A percentile compares a stretch with the other conserved stretches of the same genome.
Evolutionary conservation across 1,140 invertebrate genomes (phyloP).

Genomic region (Plodia interpunctella): DNA sequence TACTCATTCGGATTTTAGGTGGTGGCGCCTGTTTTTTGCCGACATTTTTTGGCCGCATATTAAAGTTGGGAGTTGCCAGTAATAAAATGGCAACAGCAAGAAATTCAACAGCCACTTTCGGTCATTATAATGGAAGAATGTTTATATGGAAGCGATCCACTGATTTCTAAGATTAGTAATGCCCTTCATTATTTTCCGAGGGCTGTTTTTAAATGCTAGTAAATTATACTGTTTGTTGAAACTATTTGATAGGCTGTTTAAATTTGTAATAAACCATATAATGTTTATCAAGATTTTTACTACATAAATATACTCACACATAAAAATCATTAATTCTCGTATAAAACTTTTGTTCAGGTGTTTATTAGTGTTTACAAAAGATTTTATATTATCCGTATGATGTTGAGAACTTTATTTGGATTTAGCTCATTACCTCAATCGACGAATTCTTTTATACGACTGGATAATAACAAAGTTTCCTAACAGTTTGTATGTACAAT

Average conservation of each 20-base stretch:
- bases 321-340: no score
- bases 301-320: no score
- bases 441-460: no score
- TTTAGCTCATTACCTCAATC: no score
- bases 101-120: constrained; percentile 66
- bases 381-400: no score
- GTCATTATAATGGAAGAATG: constrained; percentile 46
- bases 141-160: constrained; percentile 41
- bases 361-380: no score
- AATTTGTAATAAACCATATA: no score
- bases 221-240: background rate
- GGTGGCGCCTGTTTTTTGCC: constrained; percentile 75
- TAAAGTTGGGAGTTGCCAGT: constrained; percentile 58
- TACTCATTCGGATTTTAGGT: constrained; percentile 47
- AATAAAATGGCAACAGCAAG: constrained; percentile 70
- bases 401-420: no score
- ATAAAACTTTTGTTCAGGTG: no score
- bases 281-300: no score
- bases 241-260: constrained; percentile 18
- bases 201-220: background rate
- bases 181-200: constrained; percentile 2
- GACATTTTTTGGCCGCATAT: constrained; percentile 61
- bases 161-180: constrained; percentile 26
- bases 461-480: background rate
- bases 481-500: background rate